Percentiles rank a stretch among this genome's conserved stretches.
Evolutionary conservation across 2,113 vertebrate species (phyloP).

Genomic region (Mustela lutreola): DNA sequence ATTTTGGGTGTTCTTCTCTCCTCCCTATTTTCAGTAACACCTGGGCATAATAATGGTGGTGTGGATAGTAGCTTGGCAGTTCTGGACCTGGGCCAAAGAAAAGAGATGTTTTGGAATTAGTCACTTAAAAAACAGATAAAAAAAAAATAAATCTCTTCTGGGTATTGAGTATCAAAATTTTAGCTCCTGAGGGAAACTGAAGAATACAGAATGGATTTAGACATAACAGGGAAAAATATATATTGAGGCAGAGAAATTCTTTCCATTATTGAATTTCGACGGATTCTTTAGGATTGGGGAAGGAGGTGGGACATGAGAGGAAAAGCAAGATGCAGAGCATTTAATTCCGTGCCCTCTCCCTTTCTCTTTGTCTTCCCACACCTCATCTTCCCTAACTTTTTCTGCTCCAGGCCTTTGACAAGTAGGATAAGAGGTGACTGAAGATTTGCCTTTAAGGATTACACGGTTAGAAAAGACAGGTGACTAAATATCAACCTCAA

Average conservation of each 20-base stretch:
- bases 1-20: neutral
- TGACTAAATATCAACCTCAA: neutral
- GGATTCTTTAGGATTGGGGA: neutral
- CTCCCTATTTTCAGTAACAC: neutral
- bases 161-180: neutral
- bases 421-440: neutral
- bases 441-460: neutral
- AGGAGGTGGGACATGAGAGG: neutral
- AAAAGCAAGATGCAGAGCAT: neutral
- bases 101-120: neutral
- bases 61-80: neutral
- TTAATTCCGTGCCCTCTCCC: rapidly evolving
- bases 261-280: neutral
- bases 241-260: neutral
- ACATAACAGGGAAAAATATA: neutral
- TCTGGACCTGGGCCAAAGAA: neutral
- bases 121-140: neutral
- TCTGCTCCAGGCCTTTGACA: neutral
- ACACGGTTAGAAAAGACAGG: neutral
- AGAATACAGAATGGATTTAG: neutral
- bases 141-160: neutral
- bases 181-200: neutral
- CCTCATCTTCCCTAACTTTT: rapidly evolving
- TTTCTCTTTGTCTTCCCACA: neutral
- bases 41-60: neutral